These are phyloP conservation scores for Thaumetopoea pityocampa DNA, from an alignment of 1,140 invertebrate species.

Conservation along the genomic window DNA sequence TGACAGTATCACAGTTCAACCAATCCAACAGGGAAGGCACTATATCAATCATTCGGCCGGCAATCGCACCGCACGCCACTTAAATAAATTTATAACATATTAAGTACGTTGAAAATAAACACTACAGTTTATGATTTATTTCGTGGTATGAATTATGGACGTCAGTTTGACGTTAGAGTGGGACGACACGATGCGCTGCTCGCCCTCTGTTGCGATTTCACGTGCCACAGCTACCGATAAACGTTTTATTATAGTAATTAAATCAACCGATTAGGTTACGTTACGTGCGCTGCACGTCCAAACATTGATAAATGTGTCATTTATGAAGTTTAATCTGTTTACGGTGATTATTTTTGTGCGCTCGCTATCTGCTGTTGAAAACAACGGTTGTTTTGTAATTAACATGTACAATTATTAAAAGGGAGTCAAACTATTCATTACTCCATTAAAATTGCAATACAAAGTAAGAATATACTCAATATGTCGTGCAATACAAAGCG, in stretches of 20 bases:
- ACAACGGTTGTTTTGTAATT: constrained; percentile 36
- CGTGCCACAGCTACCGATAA: constrained; percentile 63
- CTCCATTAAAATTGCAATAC: too few species aligned
- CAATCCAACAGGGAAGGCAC: constrained; percentile 49
- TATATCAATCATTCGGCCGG: constrained; percentile 65
- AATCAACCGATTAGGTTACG: constrained; percentile 58
- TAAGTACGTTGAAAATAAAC: constrained; percentile 74
- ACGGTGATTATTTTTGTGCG: constrained; percentile 36
- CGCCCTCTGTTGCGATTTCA: constrained; percentile 61
- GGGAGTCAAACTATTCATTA: too few species aligned
- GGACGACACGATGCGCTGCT: constrained; percentile 48
- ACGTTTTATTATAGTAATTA: constrained; percentile 71
- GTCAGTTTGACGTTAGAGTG: constrained; percentile 57
- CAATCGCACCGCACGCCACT: constrained; percentile 68
- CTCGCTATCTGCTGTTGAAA: too few species aligned
- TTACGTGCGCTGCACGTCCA: constrained; percentile 45
- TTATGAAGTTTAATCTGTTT: too few species aligned
- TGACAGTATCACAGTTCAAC: constrained; percentile 51
- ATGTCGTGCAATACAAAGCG: too few species aligned
- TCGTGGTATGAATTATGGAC: constrained; percentile 65
- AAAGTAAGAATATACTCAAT: too few species aligned
- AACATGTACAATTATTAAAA: not conserved
- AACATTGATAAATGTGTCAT: constrained; percentile 55
- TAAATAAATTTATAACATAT: constrained; percentile 75
- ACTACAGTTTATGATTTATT: constrained; percentile 73